These are phyloP conservation scores for Yponomeuta sedellus DNA, from an alignment of 2,888 invertebrate genomes.

Conservation along the genomic window DNA sequence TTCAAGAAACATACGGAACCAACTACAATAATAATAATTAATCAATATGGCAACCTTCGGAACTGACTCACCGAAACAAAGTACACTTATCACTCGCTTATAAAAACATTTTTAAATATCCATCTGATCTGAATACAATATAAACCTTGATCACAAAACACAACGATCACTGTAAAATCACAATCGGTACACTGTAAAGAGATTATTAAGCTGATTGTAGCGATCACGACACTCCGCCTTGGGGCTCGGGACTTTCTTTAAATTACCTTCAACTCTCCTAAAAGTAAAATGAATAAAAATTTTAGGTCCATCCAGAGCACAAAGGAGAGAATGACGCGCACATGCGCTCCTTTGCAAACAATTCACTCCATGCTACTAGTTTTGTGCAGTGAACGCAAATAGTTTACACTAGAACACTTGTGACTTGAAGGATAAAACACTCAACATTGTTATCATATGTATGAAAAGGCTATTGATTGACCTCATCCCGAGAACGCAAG, in stretches of 20 bases:
- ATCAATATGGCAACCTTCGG: conserved; percentile 57
- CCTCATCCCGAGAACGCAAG: background rate
- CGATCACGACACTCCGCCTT: too few species aligned
- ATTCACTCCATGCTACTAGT: too few species aligned
- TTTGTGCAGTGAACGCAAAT: background rate
- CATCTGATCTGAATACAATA: conserved; percentile 25
- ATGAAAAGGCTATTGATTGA: too few species aligned
- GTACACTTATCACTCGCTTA: conserved; percentile 23
- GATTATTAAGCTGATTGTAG: background rate
- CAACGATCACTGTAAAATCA: conserved; percentile 55
- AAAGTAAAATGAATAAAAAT: too few species aligned
- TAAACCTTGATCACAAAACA: conserved; percentile 40
- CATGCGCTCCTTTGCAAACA: too few species aligned
- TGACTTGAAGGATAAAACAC: too few species aligned
- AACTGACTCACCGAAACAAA: conserved; percentile 27
- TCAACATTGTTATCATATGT: too few species aligned
- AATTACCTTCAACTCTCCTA: too few species aligned
- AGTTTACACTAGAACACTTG: background rate
- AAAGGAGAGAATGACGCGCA: too few species aligned
- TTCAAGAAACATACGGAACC: conserved; percentile 24
- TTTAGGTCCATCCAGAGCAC: too few species aligned
- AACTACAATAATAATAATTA: conserved; percentile 31
- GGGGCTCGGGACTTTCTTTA: too few species aligned
- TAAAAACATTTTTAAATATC: conserved; percentile 29
- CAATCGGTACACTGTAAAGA: conserved; percentile 24